These are phyloP conservation scores for Caenorhabditis angaria DNA, from an alignment of 2,888 invertebrate genomes.

Conservation along the genomic window DNA sequence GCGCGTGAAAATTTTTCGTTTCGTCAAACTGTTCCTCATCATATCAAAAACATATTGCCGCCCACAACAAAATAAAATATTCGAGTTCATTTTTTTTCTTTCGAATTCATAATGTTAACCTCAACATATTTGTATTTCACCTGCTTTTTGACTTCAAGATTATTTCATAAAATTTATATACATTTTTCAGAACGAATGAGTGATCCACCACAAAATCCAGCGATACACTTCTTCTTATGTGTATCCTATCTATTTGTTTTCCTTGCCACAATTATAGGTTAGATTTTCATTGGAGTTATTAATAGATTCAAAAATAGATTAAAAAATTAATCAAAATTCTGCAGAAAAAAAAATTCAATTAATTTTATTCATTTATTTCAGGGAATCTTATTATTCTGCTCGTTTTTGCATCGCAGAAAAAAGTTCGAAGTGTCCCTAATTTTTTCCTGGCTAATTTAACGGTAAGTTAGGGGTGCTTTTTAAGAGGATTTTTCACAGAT, in stretches of 20 bases:
- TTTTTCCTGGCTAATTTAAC: slow-evolving; percentile 91
- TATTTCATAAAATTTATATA: not conserved
- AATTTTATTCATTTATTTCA: slow-evolving; percentile 75
- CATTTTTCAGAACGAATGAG: slow-evolving; percentile 40
- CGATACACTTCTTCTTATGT: slow-evolving; percentile 59
- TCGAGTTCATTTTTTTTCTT: no score
- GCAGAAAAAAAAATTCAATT: slow-evolving; percentile 23
- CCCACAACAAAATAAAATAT: no score
- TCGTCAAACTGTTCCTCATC: no score
- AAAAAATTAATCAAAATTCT: slow-evolving; percentile 10
- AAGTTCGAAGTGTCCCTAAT: slow-evolving; percentile 87
- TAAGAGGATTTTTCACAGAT: no score
- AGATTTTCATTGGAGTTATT: no score
- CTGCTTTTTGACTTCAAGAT: no score
- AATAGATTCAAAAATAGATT: no score
- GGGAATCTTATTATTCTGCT: slow-evolving; percentile 87
- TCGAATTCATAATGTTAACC: no score
- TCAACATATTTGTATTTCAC: no score
- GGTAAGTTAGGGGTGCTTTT: no score
- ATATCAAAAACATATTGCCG: no score
- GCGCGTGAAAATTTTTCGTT: no score
- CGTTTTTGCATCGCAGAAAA: slow-evolving; percentile 84
- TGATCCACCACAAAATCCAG: slow-evolving; percentile 53
- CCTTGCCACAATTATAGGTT: slow-evolving; percentile 63
- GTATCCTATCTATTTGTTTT: slow-evolving; percentile 64